Evolutionary conservation across 2,113 vertebrate genomes (phyloP).

Genomic region (Cervus canadensis): DNA sequence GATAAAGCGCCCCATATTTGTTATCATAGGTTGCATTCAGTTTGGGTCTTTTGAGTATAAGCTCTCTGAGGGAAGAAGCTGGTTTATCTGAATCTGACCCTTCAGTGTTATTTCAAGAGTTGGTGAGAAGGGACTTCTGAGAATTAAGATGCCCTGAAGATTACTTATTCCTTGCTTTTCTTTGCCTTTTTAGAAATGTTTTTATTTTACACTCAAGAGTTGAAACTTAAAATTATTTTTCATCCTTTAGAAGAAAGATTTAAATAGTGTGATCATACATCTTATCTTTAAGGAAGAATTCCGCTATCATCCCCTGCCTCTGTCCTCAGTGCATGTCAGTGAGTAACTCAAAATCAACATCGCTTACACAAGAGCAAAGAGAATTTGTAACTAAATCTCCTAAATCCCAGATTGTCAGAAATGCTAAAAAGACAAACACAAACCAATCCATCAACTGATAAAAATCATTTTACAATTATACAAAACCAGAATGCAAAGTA

Average conservation of each 20-base stretch:
- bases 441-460: background rate
- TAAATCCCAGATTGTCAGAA: background rate
- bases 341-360: background rate
- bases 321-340: background rate
- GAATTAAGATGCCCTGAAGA: background rate
- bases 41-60: background rate
- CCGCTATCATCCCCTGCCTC: rapidly evolving
- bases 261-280: background rate
- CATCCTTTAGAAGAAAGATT: background rate
- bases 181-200: background rate
- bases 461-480: conserved; percentile 36
- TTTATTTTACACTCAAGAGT: background rate
- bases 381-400: background rate
- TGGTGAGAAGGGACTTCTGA: background rate
- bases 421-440: background rate
- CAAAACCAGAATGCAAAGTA: conserved; percentile 28
- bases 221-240: background rate
- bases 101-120: background rate
- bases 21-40: background rate
- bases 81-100: background rate
- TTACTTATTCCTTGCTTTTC: background rate
- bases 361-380: background rate
- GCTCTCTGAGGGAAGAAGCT: background rate
- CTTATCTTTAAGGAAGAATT: conserved; percentile 8
- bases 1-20: background rate